These are phyloP conservation scores for Ctenicera cuprea DNA, from an alignment of 2,888 invertebrate genomes.

Conservation along the genomic window DNA sequence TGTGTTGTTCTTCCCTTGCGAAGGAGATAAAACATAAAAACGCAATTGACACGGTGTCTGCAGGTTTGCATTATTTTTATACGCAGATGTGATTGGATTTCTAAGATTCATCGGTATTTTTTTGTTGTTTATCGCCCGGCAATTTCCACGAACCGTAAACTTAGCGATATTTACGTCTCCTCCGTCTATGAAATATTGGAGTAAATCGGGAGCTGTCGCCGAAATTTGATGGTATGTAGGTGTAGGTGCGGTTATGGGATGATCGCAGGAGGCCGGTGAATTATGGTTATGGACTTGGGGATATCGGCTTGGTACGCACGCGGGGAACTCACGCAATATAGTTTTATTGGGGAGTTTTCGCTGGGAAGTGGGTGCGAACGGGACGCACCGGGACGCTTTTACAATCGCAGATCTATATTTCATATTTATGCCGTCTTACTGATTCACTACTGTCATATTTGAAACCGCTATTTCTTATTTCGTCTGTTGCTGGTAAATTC, in stretches of 20 bases:
- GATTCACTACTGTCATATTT: conserved; percentile 68
- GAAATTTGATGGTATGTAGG: conserved; percentile 66
- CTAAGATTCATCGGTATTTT: conserved; percentile 57
- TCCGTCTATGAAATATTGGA: conserved; percentile 41
- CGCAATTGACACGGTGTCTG: conserved; percentile 71
- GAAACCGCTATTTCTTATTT: conserved; percentile 67
- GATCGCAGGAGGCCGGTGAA: conserved; percentile 62
- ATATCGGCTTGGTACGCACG: conserved; percentile 57
- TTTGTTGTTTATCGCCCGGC: conserved; percentile 46
- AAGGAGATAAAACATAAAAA: conserved; percentile 70
- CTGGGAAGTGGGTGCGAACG: conserved; percentile 59
- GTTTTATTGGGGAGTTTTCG: conserved; percentile 57
- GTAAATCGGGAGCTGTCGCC: conserved; percentile 56
- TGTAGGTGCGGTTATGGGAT: conserved; percentile 63
- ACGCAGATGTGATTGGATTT: conserved; percentile 59
- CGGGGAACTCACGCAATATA: conserved; percentile 55
- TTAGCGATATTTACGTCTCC: conserved; percentile 37
- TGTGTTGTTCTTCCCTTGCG: conserved; percentile 67
- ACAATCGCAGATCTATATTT: conserved; percentile 69
- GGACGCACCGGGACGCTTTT: conserved; percentile 59
- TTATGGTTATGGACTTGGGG: conserved; percentile 67
- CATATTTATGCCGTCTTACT: conserved; percentile 69
- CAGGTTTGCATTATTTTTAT: conserved; percentile 72
- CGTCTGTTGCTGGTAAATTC: conserved; percentile 51
- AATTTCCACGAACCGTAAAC: conserved; percentile 37